Percentiles rank a stretch among this genome's conserved stretches.
phyloP scores from a whole-genome alignment of 2,888 invertebrate genomes.

The Onchidella celtica region DNA sequence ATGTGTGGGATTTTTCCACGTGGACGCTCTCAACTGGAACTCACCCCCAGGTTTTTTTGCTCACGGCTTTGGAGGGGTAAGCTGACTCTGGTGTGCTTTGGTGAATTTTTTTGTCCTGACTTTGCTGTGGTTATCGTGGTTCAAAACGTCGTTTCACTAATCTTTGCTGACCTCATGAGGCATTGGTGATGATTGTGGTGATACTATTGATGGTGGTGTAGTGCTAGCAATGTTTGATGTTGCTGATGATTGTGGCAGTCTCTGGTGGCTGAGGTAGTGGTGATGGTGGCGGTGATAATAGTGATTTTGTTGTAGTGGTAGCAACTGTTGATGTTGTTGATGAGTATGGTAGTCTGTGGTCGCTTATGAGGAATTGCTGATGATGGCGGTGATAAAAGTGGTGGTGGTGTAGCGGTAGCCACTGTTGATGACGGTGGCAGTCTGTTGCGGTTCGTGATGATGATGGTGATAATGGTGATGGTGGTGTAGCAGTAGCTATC shows the following conservation, averaged over 20 bases:
- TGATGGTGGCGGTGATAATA: background rate
- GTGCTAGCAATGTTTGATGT: too few relatives aligned
- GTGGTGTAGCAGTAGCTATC: background rate
- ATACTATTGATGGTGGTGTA: too few relatives aligned
- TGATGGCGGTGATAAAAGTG: background rate
- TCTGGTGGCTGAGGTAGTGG: too few relatives aligned
- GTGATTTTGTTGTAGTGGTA: background rate
- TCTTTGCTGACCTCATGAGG: too few relatives aligned
- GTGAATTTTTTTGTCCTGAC: too few relatives aligned
- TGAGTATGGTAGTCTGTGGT: background rate
- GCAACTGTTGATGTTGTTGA: background rate
- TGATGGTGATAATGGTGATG: background rate
- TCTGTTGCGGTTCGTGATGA: background rate
- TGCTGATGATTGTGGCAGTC: too few relatives aligned
- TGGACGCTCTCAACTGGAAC: constrained; percentile 92
- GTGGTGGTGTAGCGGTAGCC: background rate
- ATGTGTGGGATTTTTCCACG: constrained; percentile 89
- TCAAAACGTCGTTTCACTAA: too few relatives aligned
- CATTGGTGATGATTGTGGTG: background rate
- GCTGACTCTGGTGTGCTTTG: too few relatives aligned
- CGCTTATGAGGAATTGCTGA: background rate
- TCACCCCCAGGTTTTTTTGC: constrained; percentile 84
- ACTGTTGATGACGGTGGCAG: background rate
- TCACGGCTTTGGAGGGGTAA: constrained; percentile 91
- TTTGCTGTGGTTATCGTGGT: too few relatives aligned